phyloP scores from a whole-genome alignment of 2,797 vertebrate species.

The Clarias fuscus region DNA sequence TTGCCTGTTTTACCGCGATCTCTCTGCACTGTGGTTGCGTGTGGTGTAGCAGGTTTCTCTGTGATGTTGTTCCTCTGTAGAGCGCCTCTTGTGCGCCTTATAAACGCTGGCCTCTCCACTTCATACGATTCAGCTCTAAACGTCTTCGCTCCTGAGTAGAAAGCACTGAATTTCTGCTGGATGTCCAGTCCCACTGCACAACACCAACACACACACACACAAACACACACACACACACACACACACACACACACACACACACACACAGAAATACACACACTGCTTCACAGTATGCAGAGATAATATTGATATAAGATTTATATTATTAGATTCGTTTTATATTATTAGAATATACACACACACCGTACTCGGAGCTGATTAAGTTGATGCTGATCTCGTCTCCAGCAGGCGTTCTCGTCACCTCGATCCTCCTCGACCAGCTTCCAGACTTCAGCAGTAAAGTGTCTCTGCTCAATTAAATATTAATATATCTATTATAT shows the following conservation, averaged over 20 bases:
- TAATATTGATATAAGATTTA: not conserved
- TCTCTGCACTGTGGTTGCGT: slow-evolving; percentile 42
- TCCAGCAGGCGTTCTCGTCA: slow-evolving; percentile 79
- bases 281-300: not conserved
- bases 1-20: slow-evolving; percentile 1
- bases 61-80: slow-evolving; percentile 1
- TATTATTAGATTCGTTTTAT: not conserved
- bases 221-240: slow-evolving; percentile 5
- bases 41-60: slow-evolving; percentile 39
- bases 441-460: slow-evolving; percentile 82
- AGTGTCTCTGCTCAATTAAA: slow-evolving; percentile 78
- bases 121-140: slow-evolving; percentile 61
- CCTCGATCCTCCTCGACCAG: slow-evolving; percentile 90
- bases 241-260: slow-evolving; percentile 11
- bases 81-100: slow-evolving; percentile 30
- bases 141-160: slow-evolving; percentile 74
- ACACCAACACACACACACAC: slow-evolving; percentile 34
- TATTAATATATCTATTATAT: not conserved
- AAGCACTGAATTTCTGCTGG: slow-evolving; percentile 79
- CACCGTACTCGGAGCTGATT: slow-evolving; percentile 97
- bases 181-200: slow-evolving; percentile 89
- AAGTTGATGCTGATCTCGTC: slow-evolving; percentile 87
- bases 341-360: slow-evolving; percentile 15
- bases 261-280: slow-evolving; percentile 13
- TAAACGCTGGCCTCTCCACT: slow-evolving; percentile 37